These are phyloP conservation scores for Hyla sarda DNA, from an alignment of 2,113 vertebrate genomes.

Conservation along the genomic window DNA sequence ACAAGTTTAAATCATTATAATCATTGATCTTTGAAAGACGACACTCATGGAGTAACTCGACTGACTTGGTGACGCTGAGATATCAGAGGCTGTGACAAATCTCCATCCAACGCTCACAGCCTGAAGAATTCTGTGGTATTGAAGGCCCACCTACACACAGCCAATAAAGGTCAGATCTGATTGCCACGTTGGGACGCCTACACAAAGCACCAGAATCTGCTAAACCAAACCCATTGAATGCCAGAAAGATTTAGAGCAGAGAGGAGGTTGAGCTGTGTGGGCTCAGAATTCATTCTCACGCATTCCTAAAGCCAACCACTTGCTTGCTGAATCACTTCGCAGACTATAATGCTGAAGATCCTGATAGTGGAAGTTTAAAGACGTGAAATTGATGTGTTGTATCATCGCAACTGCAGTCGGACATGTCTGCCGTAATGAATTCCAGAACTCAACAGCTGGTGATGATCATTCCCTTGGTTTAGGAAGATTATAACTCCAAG, in stretches of 20 bases:
- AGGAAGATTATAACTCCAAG: neutral
- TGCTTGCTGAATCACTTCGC: constrained; percentile 23
- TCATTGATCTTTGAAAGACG: neutral
- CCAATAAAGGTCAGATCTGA: constrained; percentile 50
- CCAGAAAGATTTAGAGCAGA: constrained; percentile 38
- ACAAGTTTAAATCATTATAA: neutral
- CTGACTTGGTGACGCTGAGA: neutral
- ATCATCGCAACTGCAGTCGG: neutral
- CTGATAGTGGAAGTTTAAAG: neutral
- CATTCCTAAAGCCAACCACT: constrained; percentile 45
- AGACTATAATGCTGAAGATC: constrained; percentile 23
- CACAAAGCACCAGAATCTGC: constrained; percentile 29
- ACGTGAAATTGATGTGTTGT: neutral
- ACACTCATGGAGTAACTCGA: neutral
- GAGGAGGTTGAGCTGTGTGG: constrained; percentile 35
- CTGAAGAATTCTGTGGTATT: constrained; percentile 47
- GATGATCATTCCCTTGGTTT: neutral
- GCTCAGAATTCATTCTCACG: constrained; percentile 35
- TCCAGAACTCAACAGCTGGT: neutral
- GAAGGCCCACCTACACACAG: constrained; percentile 29
- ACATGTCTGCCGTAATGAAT: neutral
- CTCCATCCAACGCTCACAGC: neutral
- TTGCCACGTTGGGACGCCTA: constrained; percentile 26
- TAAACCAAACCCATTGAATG: constrained; percentile 31
- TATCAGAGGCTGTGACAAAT: constrained; percentile 10